A percentile compares a stretch with the other conserved stretches of the same genome.
Conservation (phyloP, 2,888 invertebrate genomes). For the Spodoptera littoralis region DNA sequence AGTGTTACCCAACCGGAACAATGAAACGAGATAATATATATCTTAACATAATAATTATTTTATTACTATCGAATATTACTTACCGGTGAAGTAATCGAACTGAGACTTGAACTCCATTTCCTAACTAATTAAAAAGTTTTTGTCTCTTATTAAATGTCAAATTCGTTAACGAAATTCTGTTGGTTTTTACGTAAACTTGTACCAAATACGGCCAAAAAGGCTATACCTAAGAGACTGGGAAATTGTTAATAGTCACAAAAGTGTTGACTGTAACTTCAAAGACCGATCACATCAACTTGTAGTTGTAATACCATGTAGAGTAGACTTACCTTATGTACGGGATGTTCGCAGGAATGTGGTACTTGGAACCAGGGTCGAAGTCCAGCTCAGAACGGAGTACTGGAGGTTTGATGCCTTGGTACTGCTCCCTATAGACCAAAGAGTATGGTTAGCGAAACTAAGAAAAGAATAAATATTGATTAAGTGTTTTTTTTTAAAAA, state of each 20-base stretch:
- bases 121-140: no score
- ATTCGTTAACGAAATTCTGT: no score
- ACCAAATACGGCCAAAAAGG: no score
- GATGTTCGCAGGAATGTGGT: conserved; percentile 96
- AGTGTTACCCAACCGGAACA: conserved; percentile 37
- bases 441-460: background rate
- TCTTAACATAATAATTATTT: conserved; percentile 12
- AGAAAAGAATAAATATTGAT: no score
- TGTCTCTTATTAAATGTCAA: no score
- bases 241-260: no score
- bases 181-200: no score
- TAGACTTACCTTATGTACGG: conserved; percentile 95
- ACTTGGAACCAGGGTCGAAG: conserved; percentile 97
- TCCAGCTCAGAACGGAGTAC: conserved; percentile 95
- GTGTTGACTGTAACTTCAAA: background rate
- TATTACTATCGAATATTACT: conserved; percentile 2
- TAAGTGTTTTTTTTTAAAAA: no score
- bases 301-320: background rate
- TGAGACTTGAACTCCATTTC: background rate
- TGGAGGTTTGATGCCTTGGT: conserved; percentile 95
- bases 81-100: conserved; percentile 12
- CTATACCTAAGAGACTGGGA: no score
- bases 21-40: conserved; percentile 38
- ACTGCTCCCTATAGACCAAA: conserved; percentile 91
- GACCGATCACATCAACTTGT: background rate